Conservation (phyloP, 2,888 invertebrate species). For the Junonia oenone region DNA sequence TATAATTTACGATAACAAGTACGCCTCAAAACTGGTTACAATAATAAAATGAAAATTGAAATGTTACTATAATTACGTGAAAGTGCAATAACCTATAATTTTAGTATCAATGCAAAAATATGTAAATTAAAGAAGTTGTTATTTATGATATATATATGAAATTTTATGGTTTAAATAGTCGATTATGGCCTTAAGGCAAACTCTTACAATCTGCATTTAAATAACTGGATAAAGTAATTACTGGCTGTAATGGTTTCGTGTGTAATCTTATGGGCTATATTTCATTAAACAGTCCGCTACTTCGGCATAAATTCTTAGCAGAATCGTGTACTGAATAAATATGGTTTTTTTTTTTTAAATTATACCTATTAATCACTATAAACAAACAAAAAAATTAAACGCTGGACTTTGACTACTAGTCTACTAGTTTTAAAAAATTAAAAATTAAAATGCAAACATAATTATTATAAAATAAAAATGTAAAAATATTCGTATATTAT, state of each 20-base stretch:
- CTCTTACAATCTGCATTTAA: constrained; percentile 4
- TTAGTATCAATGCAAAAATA: neutral
- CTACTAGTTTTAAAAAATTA: too few species aligned
- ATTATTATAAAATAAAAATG: neutral
- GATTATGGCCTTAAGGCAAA: neutral
- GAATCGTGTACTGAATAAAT: neutral
- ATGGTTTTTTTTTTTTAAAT: too few species aligned
- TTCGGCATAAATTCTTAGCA: neutral
- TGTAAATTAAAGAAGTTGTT: neutral
- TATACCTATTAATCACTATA: too few species aligned
- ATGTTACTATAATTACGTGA: too few species aligned
- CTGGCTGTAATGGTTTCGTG: neutral
- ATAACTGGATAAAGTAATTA: constrained; percentile 3
- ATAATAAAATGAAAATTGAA: too few species aligned
- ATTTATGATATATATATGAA: neutral
- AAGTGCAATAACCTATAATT: neutral
- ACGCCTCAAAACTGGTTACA: too few species aligned
- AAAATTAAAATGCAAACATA: neutral
- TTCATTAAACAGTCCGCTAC: neutral
- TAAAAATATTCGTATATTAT: neutral
- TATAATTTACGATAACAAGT: too few species aligned
- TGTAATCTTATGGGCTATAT: constrained; percentile 3
- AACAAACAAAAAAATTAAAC: too few species aligned
- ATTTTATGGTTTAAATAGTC: constrained; percentile 3
- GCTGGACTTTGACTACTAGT: too few species aligned